phyloP scores from a whole-genome alignment of 2,113 vertebrate genomes.

The Thomomys bottae region DNA sequence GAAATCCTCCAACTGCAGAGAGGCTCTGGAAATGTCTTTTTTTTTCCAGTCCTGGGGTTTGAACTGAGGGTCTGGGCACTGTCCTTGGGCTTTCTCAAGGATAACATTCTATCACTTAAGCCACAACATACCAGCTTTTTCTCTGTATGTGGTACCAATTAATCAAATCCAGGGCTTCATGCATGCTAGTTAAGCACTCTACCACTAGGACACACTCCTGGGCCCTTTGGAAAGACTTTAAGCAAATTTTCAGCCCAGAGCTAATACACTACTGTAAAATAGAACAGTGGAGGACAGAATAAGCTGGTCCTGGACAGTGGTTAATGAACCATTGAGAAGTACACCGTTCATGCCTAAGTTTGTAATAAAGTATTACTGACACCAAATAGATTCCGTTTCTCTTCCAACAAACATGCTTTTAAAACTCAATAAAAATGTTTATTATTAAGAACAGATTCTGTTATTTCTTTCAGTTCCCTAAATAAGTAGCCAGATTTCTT shows the following conservation, averaged over 20 bases:
- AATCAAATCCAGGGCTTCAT: too few relatives aligned
- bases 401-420: slow-evolving; percentile 46
- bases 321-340: neutral
- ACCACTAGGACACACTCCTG: too few relatives aligned
- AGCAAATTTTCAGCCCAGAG: neutral
- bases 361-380: slow-evolving; percentile 52
- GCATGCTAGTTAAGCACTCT: too few relatives aligned
- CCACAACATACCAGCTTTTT: too few relatives aligned
- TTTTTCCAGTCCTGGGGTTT: too few relatives aligned
- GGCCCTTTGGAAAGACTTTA: too few relatives aligned
- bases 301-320: neutral
- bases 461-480: slow-evolving; percentile 54
- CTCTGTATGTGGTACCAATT: too few relatives aligned
- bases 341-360: slow-evolving; percentile 5
- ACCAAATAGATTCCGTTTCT: slow-evolving; percentile 52
- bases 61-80: too few relatives aligned
- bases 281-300: neutral
- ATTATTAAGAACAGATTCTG: slow-evolving; percentile 61
- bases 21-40: neutral
- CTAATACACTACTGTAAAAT: neutral
- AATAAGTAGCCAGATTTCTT: slow-evolving; percentile 61
- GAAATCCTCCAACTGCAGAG: neutral
- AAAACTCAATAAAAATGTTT: slow-evolving; percentile 53
- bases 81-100: too few relatives aligned
- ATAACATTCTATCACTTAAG: too few relatives aligned